Conservation (phyloP, 2,797 vertebrate species). For the Falco columbarius region DNA sequence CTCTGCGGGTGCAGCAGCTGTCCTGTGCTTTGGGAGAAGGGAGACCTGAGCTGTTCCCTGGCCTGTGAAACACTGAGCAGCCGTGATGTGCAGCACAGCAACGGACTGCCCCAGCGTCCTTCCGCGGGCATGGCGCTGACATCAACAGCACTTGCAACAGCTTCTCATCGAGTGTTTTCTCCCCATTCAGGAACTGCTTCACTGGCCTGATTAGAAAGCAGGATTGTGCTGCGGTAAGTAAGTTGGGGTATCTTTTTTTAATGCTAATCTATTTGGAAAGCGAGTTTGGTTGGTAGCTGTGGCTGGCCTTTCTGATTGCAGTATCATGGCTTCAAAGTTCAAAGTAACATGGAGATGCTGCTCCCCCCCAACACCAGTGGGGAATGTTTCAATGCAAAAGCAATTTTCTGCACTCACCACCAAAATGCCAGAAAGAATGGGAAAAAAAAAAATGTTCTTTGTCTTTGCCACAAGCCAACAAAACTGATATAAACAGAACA, state of each 20-base stretch:
- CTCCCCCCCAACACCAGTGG: neutral
- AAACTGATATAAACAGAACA: neutral
- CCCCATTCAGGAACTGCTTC: neutral
- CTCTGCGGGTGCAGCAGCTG: neutral
- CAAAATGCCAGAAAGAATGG: neutral
- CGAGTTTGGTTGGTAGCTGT: neutral
- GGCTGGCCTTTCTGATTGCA: constrained; percentile 6
- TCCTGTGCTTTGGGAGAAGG: neutral
- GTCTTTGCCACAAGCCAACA: neutral
- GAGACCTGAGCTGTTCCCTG: neutral
- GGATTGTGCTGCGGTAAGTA: constrained; percentile 6
- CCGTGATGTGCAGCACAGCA: neutral
- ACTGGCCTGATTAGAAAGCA: neutral
- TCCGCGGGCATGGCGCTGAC: neutral
- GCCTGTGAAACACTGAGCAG: neutral
- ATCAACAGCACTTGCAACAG: neutral
- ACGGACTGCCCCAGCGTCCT: neutral
- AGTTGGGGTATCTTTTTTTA: neutral
- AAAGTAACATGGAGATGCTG: neutral
- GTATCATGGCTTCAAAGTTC: constrained; percentile 43
- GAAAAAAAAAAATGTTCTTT: neutral
- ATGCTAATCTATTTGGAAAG: neutral
- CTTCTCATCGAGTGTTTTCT: neutral
- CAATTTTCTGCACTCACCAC: neutral
- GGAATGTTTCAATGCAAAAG: neutral